These are phyloP conservation scores for Hybognathus amarus DNA, from an alignment of 2,797 vertebrate species.

Conservation along the genomic window DNA sequence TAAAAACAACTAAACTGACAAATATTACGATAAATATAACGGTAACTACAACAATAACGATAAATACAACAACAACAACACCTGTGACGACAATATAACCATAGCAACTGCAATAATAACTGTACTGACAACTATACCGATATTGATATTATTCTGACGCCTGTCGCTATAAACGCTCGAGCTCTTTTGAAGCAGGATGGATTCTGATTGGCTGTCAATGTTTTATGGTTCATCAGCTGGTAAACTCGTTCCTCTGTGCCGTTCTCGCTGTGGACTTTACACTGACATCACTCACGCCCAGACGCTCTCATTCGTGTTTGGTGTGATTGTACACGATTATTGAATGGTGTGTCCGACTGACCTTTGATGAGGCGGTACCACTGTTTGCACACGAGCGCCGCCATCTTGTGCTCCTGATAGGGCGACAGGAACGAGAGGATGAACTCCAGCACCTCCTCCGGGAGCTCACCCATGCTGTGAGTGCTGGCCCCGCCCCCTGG, in stretches of 20 bases:
- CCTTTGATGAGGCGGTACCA: conserved; percentile 99
- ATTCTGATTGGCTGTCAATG: neutral
- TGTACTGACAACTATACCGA: neutral
- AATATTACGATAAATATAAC: too few species aligned
- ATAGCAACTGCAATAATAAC: too few species aligned
- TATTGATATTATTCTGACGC: neutral
- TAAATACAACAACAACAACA: neutral
- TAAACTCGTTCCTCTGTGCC: neutral
- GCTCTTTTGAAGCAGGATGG: neutral
- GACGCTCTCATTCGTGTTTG: too few species aligned
- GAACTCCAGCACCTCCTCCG: conserved; percentile 96
- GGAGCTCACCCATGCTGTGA: conserved; percentile 90
- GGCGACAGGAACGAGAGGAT: conserved; percentile 98
- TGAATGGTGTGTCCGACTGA: conserved; percentile 58
- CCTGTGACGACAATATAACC: too few species aligned
- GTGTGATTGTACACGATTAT: neutral
- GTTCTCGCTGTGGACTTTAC: too few species aligned
- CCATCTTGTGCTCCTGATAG: conserved; percentile 98
- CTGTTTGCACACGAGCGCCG: conserved; percentile 97
- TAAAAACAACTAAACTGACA: too few species aligned
- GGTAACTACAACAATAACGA: neutral
- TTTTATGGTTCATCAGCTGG: neutral
- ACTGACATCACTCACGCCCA: too few species aligned
- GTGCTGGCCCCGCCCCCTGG: conserved; percentile 37
- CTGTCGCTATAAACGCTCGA: neutral